Base-by-base conservation (phyloP, 2,113 vertebrate genomes). In the Gambusia affinis region DNA sequence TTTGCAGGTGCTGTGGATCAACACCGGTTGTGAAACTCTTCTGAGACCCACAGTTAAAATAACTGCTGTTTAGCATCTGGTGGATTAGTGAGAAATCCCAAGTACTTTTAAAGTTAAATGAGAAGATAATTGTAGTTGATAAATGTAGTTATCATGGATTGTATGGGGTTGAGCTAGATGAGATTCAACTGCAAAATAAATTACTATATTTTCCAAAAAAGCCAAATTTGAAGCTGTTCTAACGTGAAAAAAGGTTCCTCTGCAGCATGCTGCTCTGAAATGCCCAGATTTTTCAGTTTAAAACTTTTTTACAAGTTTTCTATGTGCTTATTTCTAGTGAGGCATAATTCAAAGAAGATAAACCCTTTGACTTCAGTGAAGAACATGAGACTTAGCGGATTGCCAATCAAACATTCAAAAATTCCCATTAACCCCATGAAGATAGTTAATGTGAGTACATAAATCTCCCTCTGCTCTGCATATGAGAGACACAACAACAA, bases 371-470 rank as follows among this genome's bases (percentile, higher is more conserved):
- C n/a, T 11, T 84, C 92, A 1, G 67, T 95, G 72, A 90, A 90
- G 72, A 87, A n/a, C 4, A 91, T 95, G n/a, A 86, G 88, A 75
- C 92, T 95, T 31, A 84, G 80, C 37, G 67, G 72, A 37, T 82
- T 95, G 77, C n/a, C 90, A 2, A 60, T 95, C 39, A 91, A 86
- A 54, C 85, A 91, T 74, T 88, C 89, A 44, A 93, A 85, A 86
- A 95, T 95, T 60, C 89, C 90, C 44, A 69, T 84, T 61, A 86
- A 85, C 63, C 80, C 90, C 73, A 44, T 90, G 0, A 92, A 84
- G 42, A 75, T 93, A 67, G 61, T 93, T 62, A 81, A 72, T 7
- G 92, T 93, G 65, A 30, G 85, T 84, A 57, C 57, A 3, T 27
- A 61, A 6, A 73, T 64, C 31, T 39, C 28, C n/a, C 8, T 65